Evolutionary conservation across 2,113 vertebrate species (phyloP), one percentile per base, ranked within the genome.

Genomic region (Callospermophilus lateralis): DNA sequence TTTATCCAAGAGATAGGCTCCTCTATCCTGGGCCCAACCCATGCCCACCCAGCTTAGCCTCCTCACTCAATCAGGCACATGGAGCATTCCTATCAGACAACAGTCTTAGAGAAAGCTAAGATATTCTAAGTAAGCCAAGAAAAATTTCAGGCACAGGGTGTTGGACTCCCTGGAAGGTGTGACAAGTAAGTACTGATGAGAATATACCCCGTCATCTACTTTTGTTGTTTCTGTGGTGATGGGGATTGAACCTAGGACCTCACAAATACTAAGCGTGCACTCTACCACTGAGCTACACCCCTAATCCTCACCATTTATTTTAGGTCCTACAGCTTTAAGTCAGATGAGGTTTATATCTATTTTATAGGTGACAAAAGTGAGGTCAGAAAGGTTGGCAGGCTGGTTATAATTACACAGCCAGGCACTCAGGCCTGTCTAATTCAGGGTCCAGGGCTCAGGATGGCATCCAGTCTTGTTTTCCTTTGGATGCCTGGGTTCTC

Each of bases 351-450:
- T 90, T 55, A 87, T 37, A 58, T 51, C 55, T 63, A 76, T 96
- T 92, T 95, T 65, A 94, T 2, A 93, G 39, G 16, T 45, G 26
- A 88, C 76, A 89, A 92, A 97, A 90, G 17, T 45, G 32, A 95
- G 53, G 58, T 86, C 55, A 94, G 37, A 79, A 19, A 95, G 55
- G 72, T 79, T 77, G 70, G 84, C 68, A 93, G 55, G 68, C 2
- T 17, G 39, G 58, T 32, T 26, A 26, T 26, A 72, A 79, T 79
- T 73, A 90, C 34, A 70, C 15, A 87, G 19, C 37, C 83, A 67
- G 30, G 63, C 76, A 16, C 26, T 65, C 37, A 63, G 73, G 51
- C 39, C 70, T 76, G 72, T 53, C 65, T 58, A 76, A 65, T 84
- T n/a, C 12, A 76, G 78, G n/a, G n/a, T 70, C 61, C 70, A n/a